Evolutionary conservation across 2,888 invertebrate species (phyloP).

Genomic region (Cylindroiulus punctatus): DNA sequence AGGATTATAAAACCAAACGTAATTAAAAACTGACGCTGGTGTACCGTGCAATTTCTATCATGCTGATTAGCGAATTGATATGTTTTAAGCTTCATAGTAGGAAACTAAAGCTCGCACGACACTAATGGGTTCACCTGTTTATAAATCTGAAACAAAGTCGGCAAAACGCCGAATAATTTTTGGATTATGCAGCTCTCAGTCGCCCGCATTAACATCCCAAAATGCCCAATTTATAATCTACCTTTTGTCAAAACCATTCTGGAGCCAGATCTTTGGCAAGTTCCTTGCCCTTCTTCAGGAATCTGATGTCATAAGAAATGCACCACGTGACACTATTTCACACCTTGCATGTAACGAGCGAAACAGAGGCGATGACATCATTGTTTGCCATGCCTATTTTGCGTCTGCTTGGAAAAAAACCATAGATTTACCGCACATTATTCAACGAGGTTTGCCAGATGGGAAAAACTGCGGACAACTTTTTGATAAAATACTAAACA

Average conservation of each 20-base stretch:
- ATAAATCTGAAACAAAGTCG: background rate
- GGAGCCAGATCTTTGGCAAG: background rate
- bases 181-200: conserved; percentile 2
- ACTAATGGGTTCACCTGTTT: conserved; percentile 28
- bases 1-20: conserved; percentile 28
- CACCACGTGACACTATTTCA: background rate
- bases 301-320: background rate
- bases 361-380: background rate
- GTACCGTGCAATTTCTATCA: conserved; percentile 4
- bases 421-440: background rate
- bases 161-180: background rate
- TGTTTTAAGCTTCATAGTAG: conserved; percentile 3
- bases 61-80: conserved; percentile 34
- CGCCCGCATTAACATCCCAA: background rate
- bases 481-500: background rate
- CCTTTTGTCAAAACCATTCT: background rate
- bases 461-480: background rate
- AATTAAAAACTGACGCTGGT: background rate
- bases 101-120: conserved; percentile 30
- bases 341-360: background rate
- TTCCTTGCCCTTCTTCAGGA: background rate
- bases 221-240: background rate
- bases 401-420: background rate
- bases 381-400: background rate
- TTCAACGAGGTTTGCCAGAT: background rate